phyloP scores from a whole-genome alignment of 1,140 invertebrate species.

The Leptopilina boulardi region DNA sequence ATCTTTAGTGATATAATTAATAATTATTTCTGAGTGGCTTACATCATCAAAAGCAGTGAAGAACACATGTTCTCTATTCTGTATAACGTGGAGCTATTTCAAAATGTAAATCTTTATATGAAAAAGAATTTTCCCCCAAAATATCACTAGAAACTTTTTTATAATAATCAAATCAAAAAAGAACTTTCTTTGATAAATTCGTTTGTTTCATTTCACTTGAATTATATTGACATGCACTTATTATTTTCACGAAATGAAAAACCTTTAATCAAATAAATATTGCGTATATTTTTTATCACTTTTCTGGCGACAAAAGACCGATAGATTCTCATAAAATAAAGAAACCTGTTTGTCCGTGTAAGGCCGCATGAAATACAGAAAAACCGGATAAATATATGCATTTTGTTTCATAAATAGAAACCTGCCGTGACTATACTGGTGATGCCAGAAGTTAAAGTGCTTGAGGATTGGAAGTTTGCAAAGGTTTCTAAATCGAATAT shows the following conservation, averaged over 20 bases:
- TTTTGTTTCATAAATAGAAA: slow-evolving; percentile 33
- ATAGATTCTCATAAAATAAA: slow-evolving; percentile 23
- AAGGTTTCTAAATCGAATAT: slow-evolving; percentile 33
- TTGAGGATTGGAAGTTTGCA: slow-evolving; percentile 32
- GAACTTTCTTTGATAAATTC: too few relatives aligned
- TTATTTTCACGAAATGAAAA: neutral
- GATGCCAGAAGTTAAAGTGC: slow-evolving; percentile 31
- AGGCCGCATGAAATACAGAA: slow-evolving; percentile 19
- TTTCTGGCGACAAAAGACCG: slow-evolving; percentile 23
- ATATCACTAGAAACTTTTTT: too few relatives aligned
- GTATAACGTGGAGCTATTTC: too few relatives aligned
- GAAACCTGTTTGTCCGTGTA: slow-evolving; percentile 19
- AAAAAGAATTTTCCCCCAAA: too few relatives aligned
- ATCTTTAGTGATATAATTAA: slow-evolving; percentile 20
- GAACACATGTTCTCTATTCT: neutral
- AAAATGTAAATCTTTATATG: too few relatives aligned
- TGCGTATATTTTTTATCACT: slow-evolving; percentile 4
- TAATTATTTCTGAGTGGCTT: neutral
- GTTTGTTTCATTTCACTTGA: neutral
- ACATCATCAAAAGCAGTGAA: slow-evolving; percentile 4
- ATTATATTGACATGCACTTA: neutral
- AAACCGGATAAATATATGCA: slow-evolving; percentile 33
- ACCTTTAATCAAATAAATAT: neutral
- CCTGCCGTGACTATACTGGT: slow-evolving; percentile 13
- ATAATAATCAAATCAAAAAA: too few relatives aligned